A percentile compares a stretch with the other conserved stretches of the same genome.
These are phyloP conservation scores for Prochilodus magdalenae DNA, from an alignment of 2,113 vertebrate species.

Conservation along the genomic window DNA sequence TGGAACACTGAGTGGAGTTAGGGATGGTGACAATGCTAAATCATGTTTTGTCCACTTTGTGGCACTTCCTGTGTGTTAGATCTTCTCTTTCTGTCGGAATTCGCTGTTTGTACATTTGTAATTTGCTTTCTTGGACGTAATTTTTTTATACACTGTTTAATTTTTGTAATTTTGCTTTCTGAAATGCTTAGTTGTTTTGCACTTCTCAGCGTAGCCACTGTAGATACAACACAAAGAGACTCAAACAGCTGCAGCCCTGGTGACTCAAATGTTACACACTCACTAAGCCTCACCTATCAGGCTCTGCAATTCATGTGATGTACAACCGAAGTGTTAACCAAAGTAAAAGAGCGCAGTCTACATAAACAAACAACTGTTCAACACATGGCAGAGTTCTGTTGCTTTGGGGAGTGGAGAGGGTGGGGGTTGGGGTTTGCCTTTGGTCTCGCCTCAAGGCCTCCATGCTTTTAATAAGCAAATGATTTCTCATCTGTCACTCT, in stretches of 20 bases:
- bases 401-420: slow-evolving; percentile 47
- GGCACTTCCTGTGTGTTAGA: no score
- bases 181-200: no score
- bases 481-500: slow-evolving; percentile 50
- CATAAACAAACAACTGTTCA: slow-evolving; percentile 68
- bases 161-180: no score
- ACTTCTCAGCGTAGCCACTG: no score
- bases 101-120: no score
- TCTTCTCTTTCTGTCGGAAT: no score
- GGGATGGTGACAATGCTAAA: no score
- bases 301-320: slow-evolving; percentile 34
- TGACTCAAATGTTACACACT: slow-evolving; percentile 14
- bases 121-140: no score
- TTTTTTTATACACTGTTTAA: no score
- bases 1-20: no score
- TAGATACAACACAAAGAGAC: no score
- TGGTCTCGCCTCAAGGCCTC: slow-evolving; percentile 51
- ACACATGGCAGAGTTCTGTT: slow-evolving; percentile 64
- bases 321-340: slow-evolving; percentile 4
- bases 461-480: slow-evolving; percentile 63
- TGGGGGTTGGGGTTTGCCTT: slow-evolving; percentile 18
- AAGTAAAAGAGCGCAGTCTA: slow-evolving; percentile 50
- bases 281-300: slow-evolving; percentile 47
- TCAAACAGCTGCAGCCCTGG: slow-evolving; percentile 45
- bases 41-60: no score